These are phyloP conservation scores for Andrena fulva DNA, from an alignment of 2,888 invertebrate genomes.

Conservation along the genomic window DNA sequence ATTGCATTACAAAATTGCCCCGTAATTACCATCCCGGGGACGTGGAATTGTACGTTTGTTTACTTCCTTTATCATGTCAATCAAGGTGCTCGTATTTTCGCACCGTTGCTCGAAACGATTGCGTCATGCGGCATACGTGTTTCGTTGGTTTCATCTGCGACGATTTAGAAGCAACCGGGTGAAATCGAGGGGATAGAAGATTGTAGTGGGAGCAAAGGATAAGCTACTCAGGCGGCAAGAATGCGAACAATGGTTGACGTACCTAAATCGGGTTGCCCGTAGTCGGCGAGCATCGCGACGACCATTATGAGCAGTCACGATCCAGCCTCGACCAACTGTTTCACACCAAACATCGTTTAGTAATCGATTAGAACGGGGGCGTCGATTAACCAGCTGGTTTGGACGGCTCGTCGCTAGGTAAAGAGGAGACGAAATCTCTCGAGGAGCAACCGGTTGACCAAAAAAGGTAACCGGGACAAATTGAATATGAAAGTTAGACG, in stretches of 20 bases:
- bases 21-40: conserved; percentile 18
- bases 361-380: not conserved
- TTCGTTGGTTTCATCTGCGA: not conserved
- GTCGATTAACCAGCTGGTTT: not conserved
- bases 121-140: not conserved
- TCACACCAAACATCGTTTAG: conserved; percentile 50
- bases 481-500: conserved; percentile 46
- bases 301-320: conserved; percentile 75
- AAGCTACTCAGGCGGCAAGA: not conserved
- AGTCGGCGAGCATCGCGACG: conserved; percentile 80
- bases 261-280: conserved; percentile 79
- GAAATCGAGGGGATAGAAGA: conserved; percentile 1
- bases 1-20: not conserved
- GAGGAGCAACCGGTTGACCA: conserved; percentile 35
- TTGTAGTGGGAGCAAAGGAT: conserved; percentile 20
- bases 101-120: not conserved
- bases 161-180: not conserved
- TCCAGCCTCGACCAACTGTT: conserved; percentile 55
- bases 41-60: conserved; percentile 24
- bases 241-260: conserved; percentile 51
- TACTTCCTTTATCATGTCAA: conserved; percentile 15
- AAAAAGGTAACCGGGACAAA: conserved; percentile 58
- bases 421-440: conserved; percentile 37
- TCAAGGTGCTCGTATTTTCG: not conserved
- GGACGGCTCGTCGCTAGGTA: conserved; percentile 4